Evolutionary conservation across 2,113 vertebrate species (phyloP).

Genomic region (Lycaon pictus): DNA sequence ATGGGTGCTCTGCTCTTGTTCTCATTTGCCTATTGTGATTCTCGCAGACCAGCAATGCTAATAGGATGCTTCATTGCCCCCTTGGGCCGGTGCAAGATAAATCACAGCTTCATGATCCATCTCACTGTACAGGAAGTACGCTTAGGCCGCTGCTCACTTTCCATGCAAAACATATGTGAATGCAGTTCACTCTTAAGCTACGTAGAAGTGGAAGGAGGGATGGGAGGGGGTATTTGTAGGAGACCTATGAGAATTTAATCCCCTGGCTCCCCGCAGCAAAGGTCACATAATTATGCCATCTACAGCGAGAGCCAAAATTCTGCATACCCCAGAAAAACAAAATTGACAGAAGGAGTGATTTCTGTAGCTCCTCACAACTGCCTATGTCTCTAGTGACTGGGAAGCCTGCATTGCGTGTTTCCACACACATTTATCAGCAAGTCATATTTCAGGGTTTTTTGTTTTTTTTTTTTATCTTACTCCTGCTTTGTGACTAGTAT

Average conservation of each 20-base stretch:
- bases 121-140: constrained; percentile 26
- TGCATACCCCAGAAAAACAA: constrained; percentile 42
- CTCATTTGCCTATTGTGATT: constrained; percentile 74
- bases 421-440: constrained; percentile 28
- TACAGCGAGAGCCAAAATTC: neutral
- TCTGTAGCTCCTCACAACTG: neutral
- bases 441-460: neutral
- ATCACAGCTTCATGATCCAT: neutral
- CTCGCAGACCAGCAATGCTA: neutral
- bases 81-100: constrained; percentile 47
- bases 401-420: neutral
- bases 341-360: neutral
- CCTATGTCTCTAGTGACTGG: neutral
- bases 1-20: neutral
- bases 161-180: constrained; percentile 56
- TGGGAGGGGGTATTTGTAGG: neutral
- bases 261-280: neutral
- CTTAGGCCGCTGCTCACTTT: constrained; percentile 11
- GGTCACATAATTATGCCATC: neutral
- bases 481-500: neutral
- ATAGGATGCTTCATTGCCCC: constrained; percentile 62
- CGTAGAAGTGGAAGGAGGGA: neutral
- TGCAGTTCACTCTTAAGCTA: neutral
- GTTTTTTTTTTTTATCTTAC: neutral
- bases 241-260: constrained; percentile 23